Base-by-base conservation (phyloP, 1,140 invertebrate genomes). In the Neodiprion pinetum region DNA sequence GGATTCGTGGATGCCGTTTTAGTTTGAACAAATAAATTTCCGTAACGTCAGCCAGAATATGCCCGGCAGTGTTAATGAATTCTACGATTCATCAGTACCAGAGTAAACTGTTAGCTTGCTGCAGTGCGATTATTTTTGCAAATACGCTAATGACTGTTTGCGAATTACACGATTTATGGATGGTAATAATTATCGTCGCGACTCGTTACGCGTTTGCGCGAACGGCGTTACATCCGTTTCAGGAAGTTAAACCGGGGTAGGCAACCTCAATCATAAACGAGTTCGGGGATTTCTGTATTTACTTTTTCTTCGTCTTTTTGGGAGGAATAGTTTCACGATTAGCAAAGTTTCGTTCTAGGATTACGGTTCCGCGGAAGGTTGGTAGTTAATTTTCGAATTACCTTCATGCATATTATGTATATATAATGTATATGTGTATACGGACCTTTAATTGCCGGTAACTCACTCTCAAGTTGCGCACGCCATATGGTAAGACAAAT, bases 361-460 rank as follows among this genome's bases (percentile, higher is more conserved):
- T 61, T 61, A 61, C n/a, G 53, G 53, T 17, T 61, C 53, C 11
- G 53, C n/a, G n/a, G 11, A 61, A 61, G 3, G 53, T 61, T 61
- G 53, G 53, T 14, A 61, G 53, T 61, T 61, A 61, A 61, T 61
- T 61, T 11, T 17, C n/a, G 53, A 61, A 61, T 61, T 17, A 61
- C 53, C 53, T 5, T 17, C 53, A 61, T 61, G 53, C 28, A 40
- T 40, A 40, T 40, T 40, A 40, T 40, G 28, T 40, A 40, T 40
- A 40, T 40, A 40, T 40, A 40, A 40, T 40, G 5, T 61, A 14
- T 61, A 61, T 4, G n/a, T 7, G 5, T 40, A 61, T 61, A 61
- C 53, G 53, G 53, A 17, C 53, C n/a, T 61, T 61, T 61, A 61
- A 61, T 61, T 61, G 53, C 53, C 53, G 53, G 53, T 61, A 61